A percentile compares a stretch with the other conserved stretches of the same genome.
Evolutionary conservation across 1,140 invertebrate species (phyloP).

Genomic region (Heterodera carotae): DNA sequence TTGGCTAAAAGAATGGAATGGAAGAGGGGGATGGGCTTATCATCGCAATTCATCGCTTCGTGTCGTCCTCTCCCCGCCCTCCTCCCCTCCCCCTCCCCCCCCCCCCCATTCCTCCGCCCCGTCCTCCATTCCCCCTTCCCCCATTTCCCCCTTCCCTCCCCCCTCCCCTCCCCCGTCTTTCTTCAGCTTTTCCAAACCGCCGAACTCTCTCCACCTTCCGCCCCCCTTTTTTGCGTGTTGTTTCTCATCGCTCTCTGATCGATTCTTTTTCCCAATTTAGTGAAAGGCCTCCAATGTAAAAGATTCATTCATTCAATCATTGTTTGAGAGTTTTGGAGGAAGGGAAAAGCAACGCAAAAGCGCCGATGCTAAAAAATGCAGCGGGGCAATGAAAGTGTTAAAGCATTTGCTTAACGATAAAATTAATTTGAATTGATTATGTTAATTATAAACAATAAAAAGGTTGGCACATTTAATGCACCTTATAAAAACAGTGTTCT

Average conservation of each 20-base stretch:
- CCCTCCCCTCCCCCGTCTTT: not conserved
- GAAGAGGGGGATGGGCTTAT: not conserved
- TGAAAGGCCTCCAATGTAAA: not conserved
- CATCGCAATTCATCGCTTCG: not conserved
- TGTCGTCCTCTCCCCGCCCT: not conserved
- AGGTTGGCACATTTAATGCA: too few species aligned
- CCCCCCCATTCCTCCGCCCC: not conserved
- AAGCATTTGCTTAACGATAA: too few species aligned
- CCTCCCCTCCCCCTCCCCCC: not conserved
- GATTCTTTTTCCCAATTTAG: not conserved
- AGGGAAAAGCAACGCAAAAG: not conserved
- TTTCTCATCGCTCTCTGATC: not conserved
- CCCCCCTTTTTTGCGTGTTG: not conserved
- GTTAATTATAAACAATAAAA: too few species aligned
- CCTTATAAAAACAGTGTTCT: too few species aligned
- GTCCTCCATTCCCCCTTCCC: not conserved
- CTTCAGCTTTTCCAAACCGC: constrained; percentile 1
- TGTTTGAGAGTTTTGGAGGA: not conserved
- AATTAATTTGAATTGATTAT: too few species aligned
- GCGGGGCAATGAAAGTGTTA: not conserved
- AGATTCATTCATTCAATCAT: not conserved
- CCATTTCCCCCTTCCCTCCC: too few species aligned
- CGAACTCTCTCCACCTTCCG: not conserved
- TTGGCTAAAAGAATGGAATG: not conserved
- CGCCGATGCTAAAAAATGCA: not conserved